These are phyloP conservation scores for Sceloporus tristichus DNA, from an alignment of 2,113 vertebrate genomes.

Conservation along the genomic window DNA sequence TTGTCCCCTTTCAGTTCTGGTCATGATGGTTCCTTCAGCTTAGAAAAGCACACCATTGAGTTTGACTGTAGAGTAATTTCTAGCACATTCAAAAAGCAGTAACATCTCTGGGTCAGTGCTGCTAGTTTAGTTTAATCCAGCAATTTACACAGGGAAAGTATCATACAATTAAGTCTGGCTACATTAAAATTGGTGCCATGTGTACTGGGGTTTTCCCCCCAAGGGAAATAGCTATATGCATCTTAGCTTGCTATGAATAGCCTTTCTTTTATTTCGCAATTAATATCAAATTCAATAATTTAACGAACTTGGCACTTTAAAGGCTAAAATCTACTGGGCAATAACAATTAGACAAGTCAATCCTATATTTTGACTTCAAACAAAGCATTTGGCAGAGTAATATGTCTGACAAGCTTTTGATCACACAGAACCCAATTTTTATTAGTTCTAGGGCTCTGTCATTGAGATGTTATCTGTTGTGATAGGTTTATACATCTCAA, in stretches of 20 bases:
- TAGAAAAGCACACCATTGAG: too few species aligned
- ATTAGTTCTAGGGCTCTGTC: conserved; percentile 39
- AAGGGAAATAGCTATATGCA: too few species aligned
- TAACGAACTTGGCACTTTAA: conserved; percentile 22
- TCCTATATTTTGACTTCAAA: conserved; percentile 41
- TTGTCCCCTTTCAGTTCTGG: too few species aligned
- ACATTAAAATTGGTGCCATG: background rate
- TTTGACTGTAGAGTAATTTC: too few species aligned
- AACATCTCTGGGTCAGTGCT: background rate
- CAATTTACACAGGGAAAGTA: background rate
- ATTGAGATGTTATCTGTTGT: conserved; percentile 58
- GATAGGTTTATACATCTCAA: conserved; percentile 65
- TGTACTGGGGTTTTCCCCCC: background rate
- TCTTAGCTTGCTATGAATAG: background rate
- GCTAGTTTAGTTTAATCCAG: background rate
- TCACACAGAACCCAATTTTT: conserved; percentile 50
- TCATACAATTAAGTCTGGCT: background rate
- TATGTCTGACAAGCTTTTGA: conserved; percentile 51
- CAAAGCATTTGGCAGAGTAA: conserved; percentile 27
- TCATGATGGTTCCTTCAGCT: too few species aligned
- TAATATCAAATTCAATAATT: background rate
- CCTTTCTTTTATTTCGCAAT: background rate
- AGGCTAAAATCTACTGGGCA: background rate
- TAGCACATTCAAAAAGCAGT: background rate
- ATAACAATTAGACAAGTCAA: conserved; percentile 40